phyloP scores from a whole-genome alignment of 2,888 invertebrate genomes.

The Bugula neritina region DNA sequence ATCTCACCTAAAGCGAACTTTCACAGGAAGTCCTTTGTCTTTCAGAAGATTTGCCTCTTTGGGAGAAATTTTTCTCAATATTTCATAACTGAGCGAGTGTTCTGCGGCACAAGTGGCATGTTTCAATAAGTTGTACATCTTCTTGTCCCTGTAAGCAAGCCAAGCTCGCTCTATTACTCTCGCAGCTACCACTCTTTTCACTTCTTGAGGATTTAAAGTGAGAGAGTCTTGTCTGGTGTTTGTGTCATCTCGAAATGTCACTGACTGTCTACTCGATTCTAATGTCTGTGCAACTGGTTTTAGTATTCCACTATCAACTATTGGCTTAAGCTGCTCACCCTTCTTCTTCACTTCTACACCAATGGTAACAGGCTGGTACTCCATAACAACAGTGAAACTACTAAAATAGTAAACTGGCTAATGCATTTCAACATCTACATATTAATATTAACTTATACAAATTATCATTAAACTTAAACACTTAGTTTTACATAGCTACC shows the following conservation, averaged over 20 bases:
- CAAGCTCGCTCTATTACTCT: constrained; percentile 48
- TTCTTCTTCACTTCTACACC: background rate
- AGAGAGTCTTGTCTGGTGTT: background rate
- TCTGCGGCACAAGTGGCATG: constrained; percentile 53
- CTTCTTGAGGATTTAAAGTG: constrained; percentile 8
- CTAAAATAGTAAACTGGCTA: too few relatives aligned
- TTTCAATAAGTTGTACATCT: constrained; percentile 51
- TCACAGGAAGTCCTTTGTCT: constrained; percentile 44
- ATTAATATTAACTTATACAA: too few relatives aligned
- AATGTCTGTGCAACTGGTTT: background rate
- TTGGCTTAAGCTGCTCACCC: background rate
- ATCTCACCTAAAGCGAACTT: constrained; percentile 47
- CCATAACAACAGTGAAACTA: too few relatives aligned
- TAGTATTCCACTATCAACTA: constrained; percentile 1
- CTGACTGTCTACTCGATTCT: constrained; percentile 24
- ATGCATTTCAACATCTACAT: too few relatives aligned
- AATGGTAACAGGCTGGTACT: background rate
- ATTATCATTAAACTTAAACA: too few relatives aligned
- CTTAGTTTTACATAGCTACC: too few relatives aligned
- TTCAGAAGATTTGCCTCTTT: constrained; percentile 48
- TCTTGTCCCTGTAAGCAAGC: constrained; percentile 47
- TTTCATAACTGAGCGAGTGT: constrained; percentile 48
- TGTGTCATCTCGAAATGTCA: constrained; percentile 8
- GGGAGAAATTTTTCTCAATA: constrained; percentile 48
- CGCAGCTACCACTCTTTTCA: constrained; percentile 36